Conservation (phyloP, 1,140 invertebrate species). For the Brachionus asplanchnoidis region DNA sequence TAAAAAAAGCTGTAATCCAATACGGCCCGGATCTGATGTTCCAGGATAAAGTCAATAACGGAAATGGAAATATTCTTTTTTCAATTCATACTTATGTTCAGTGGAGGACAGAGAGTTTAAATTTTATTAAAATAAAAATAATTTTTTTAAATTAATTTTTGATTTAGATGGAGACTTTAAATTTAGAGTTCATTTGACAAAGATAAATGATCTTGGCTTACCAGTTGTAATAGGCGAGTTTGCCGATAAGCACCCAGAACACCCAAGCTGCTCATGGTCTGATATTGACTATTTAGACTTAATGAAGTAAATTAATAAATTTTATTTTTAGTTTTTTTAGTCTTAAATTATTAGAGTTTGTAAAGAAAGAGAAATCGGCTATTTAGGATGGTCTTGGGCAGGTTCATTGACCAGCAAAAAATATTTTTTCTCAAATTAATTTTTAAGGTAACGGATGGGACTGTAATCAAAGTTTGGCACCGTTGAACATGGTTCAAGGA, state of each 20-base stretch:
- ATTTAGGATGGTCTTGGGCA: constrained; percentile 33
- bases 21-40: not conserved
- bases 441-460: not conserved
- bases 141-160: not conserved
- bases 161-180: not conserved
- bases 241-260: constrained; percentile 19
- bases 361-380: constrained; percentile 2
- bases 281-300: constrained; percentile 21
- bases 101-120: not conserved
- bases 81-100: constrained; percentile 12
- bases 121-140: not conserved
- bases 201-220: not conserved
- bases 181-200: constrained; percentile 18
- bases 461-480: not conserved
- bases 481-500: constrained; percentile 9
- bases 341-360: not conserved
- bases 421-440: not conserved
- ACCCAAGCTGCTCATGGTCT: not conserved
- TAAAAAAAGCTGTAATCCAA: not conserved
- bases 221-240: not conserved
- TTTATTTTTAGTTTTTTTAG: not conserved
- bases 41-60: constrained; percentile 16
- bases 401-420: not conserved
- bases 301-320: not conserved
- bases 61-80: constrained; percentile 20